phyloP scores from a whole-genome alignment of 2,113 vertebrate species.

The Coptodon bakossiorum region DNA sequence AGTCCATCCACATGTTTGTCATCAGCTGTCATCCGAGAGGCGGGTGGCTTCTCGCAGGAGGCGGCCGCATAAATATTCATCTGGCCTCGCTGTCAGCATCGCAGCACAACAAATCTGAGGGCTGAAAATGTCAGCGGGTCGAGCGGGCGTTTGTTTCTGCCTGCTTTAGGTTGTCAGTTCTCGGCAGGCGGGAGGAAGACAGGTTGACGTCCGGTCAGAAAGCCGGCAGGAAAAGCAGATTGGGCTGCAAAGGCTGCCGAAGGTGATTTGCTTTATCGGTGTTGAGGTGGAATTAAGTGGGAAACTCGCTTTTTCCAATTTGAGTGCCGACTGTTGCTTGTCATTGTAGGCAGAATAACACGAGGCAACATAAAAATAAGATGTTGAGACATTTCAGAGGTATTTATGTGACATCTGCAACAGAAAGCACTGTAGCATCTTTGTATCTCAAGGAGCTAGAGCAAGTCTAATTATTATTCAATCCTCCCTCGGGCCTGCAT shows the following conservation, averaged over 20 bases:
- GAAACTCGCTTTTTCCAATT: rapidly evolving
- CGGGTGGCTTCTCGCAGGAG: neutral
- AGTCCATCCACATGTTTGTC: conserved; percentile 1
- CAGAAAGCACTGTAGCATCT: neutral
- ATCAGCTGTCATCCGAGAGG: neutral
- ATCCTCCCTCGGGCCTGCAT: rapidly evolving
- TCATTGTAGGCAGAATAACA: rapidly evolving
- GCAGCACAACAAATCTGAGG: conserved; percentile 20
- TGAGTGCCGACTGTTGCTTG: neutral
- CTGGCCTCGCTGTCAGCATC: conserved; percentile 6
- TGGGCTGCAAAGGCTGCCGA: neutral
- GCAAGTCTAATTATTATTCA: neutral
- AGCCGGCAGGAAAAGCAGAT: neutral
- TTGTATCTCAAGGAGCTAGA: neutral
- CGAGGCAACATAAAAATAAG: rapidly evolving
- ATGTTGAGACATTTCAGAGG: neutral
- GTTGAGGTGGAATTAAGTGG: neutral
- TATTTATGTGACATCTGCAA: neutral
- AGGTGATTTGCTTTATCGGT: neutral
- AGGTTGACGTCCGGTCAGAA: neutral
- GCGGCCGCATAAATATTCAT: conserved; percentile 43
- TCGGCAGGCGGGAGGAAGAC: neutral
- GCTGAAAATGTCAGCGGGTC: conserved; percentile 31
- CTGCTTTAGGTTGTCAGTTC: neutral
- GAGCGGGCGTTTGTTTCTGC: neutral